Base-by-base conservation (phyloP, 1,140 invertebrate species). In the Drosophila murphyi region DNA sequence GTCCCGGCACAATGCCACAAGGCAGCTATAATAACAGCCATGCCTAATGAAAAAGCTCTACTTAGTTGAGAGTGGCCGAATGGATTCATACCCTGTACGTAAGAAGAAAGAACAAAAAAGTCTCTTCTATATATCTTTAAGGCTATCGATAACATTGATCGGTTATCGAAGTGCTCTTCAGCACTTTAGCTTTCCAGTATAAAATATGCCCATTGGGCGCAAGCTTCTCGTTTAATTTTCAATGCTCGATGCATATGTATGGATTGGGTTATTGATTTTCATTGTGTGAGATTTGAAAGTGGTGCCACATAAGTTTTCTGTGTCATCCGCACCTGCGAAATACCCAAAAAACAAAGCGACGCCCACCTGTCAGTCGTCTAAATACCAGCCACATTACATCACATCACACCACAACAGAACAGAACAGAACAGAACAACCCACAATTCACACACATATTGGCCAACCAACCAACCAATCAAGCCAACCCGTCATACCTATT, bases 201-300 rank as follows among this genome's bases (percentile, higher is more conserved):
- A 20, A 29, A n/a, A 37, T 7, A 35, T 43, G 56, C 31, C 20
- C 2, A 10, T 41, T 31, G 61, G 45, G 62, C 12, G 5, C 43
- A 47, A 61, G 28, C 43, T 63, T 12, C 51, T 55, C 80, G 81
- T 70, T 81, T 85, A 72, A 82, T 82, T 86, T 72, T 82, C 28
- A 78, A 55, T 62, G 63, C 28, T 47, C 50, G 43, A 59, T 83
- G 59, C 32, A 67, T 87, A 88, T 88, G 83, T 87, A 80, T 89
- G 72, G 77, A 43, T 61, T 80, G 52, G 78, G 80, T 72, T 88
- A 88, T 88, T 80, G 83, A 88, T 88, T 88, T 88, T 78, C 37
- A 64, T 77, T 73, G 72, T 72, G 73, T 72, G 73, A 62, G 78
- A 74, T 77, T 82, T 82, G 51, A 61, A 89, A 72, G 35, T 69